Base-by-base conservation (phyloP, 2,888 invertebrate genomes). In the Drosophila subquinaria region DNA sequence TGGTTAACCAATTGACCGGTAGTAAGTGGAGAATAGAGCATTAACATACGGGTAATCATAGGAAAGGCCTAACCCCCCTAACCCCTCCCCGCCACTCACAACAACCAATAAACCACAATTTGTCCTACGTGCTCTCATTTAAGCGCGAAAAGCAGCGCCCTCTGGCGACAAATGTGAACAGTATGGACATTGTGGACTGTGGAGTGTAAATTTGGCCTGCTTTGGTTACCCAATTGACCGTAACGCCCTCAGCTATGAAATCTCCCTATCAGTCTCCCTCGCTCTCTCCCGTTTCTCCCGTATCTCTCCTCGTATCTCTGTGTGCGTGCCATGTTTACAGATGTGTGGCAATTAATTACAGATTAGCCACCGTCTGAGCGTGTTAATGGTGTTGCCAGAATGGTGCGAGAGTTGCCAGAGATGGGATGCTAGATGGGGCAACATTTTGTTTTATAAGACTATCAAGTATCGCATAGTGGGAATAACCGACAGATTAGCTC, bases 341-440 rank as follows among this genome's bases (percentile, higher is more conserved):
- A 83, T 78, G 73, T 88, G 81, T 73, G 77, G 64, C 85, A 84
- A 84, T 90, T 88, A 90, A 89, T 90, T 81, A 81, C 88, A 79
- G 83, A 89, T 88, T 88, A 90, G 75, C 81, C 85, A 76, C 65
- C 76, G 56, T 55, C 65, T 67, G 53, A 74, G 61, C 69, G 71
- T 81, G 65, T 75, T 53, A 33, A 55, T 50, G 45, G 27, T 17
- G 47, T 13, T 47, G 45, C 36, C 2, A 52, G 15, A 15, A n/a
- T 36, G 20, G n/a, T 20, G 20, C 5, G 35, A 45, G 35, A 15
- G 45, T 50, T 36, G 48, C 30, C 17, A 9, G 20, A 55, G 15
- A 27, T 27, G 27, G 0, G 27, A 5, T 30, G 48, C 15, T 10
- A 15, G 30, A 10, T 35, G 56, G 52, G 20, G 40, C 27, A 55